A percentile compares a stretch with the other conserved stretches of the same genome.
phyloP scores from a whole-genome alignment of 2,113 vertebrate species.

The Phyllopteryx taeniolatus region DNA sequence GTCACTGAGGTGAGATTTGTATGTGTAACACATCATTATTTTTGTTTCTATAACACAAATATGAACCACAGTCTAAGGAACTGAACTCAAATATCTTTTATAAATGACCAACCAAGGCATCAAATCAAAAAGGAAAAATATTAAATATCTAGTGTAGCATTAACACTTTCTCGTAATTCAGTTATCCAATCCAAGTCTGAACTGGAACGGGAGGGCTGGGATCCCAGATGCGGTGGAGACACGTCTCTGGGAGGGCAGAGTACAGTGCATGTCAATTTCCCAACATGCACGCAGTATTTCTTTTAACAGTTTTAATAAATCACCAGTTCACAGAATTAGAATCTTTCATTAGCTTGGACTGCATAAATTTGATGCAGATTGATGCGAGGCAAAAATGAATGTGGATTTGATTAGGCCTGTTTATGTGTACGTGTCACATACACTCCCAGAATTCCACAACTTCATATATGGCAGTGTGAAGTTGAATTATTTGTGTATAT shows the following conservation, averaged over 20 bases:
- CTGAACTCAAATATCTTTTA: not conserved
- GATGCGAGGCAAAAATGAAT: not conserved
- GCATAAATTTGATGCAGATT: not conserved
- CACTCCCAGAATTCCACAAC: not conserved
- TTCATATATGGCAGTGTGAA: not conserved
- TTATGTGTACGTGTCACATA: not conserved
- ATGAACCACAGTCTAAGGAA: constrained; percentile 1
- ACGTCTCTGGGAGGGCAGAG: constrained; percentile 5
- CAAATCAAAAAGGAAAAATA: constrained; percentile 24
- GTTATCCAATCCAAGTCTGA: constrained; percentile 11
- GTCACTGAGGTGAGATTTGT: constrained; percentile 4
- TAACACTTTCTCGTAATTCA: constrained; percentile 12
- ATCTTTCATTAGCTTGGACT: not conserved
- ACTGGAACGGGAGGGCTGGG: constrained; percentile 4
- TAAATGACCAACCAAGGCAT: constrained; percentile 18
- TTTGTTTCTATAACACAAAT: constrained; percentile 14
- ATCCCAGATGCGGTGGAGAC: constrained; percentile 5
- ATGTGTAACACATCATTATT: not conserved
- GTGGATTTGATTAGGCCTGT: not conserved
- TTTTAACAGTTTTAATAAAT: not conserved
- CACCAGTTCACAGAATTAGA: not conserved
- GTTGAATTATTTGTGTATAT: not conserved
- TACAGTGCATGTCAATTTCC: not conserved
- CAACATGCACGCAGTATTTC: not conserved
- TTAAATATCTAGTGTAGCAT: constrained; percentile 26